Conservation (phyloP, 2,888 invertebrate genomes). For the Fragum whitleyi region DNA sequence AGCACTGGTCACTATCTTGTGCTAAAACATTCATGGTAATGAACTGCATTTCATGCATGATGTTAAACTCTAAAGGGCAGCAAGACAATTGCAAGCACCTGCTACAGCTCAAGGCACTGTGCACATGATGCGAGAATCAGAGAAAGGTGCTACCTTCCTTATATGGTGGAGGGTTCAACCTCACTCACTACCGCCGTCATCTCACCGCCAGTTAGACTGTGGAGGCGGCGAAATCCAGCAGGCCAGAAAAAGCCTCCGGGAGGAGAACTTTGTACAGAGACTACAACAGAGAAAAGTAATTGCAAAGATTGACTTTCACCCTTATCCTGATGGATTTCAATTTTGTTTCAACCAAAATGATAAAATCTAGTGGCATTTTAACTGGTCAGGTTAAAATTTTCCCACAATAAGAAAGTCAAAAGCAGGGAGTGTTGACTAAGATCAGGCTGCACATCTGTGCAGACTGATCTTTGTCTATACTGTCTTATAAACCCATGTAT, state of each 20-base stretch:
- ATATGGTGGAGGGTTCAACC: conserved; percentile 45
- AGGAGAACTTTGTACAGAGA: conserved; percentile 68
- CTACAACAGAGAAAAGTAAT: conserved; percentile 59
- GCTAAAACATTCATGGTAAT: too few species aligned
- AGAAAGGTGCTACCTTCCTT: conserved; percentile 31
- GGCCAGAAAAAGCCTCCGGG: conserved; percentile 75
- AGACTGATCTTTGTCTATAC: too few species aligned
- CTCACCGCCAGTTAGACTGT: conserved; percentile 63
- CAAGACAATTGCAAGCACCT: neutral
- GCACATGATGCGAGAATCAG: conserved; percentile 18
- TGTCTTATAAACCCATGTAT: too few species aligned
- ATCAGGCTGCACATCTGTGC: too few species aligned
- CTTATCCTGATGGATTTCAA: too few species aligned
- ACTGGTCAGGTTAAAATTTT: neutral
- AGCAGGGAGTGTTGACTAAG: too few species aligned
- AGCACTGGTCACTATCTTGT: too few species aligned
- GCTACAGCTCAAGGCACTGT: neutral
- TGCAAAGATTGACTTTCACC: too few species aligned
- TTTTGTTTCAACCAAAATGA: too few species aligned
- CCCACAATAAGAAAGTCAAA: too few species aligned
- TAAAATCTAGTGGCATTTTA: too few species aligned
- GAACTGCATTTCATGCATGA: neutral
- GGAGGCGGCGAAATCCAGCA: conserved; percentile 72
- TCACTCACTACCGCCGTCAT: conserved; percentile 32
- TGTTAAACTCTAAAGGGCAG: neutral